Base-by-base conservation (phyloP, 2,888 invertebrate genomes). In the Orthosia gothica region DNA sequence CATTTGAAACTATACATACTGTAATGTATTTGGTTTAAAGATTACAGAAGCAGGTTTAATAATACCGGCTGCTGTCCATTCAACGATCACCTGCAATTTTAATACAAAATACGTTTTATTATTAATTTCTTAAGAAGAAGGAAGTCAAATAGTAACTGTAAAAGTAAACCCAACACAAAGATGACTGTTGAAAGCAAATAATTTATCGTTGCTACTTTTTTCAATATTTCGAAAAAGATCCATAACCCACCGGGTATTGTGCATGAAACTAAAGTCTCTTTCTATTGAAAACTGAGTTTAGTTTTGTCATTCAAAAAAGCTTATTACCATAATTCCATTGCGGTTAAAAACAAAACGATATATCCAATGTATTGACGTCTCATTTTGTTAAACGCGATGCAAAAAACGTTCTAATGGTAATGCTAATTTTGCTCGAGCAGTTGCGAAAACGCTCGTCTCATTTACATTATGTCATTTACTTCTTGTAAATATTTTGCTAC, bases 391-490 rank as follows among this genome's bases (percentile, higher is more conserved):
- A 86, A 77, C 61, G 72, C 76, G 50, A 66, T 89, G 89, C 91
- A 92, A 95, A 95, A 95, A 93, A 93, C 91, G 88, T 87, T 84
- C 87, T 92, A 93, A 94, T 93, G 89, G 91, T 91, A 92, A 94
- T 94, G 93, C 93, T 93, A 96, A 95, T 95, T 91, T 89, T 81
- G 91, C 86, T 88, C 81, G 76, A 91, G 90, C 89, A 84, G 91
- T 93, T 93, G 91, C 92, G 92, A 93, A 94, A 94, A 93, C 91
- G 88, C 90, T 87, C 86, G 88, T 63, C 93, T 95, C 90, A 95
- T 96, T 95, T 93, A 91, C 95, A 96, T 96, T 91, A 91, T 94
- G 94, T 94, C 93, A 93, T 93, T 93, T 92, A 89, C 90, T 89
- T 91, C 91, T 93, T 92, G 92, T 92, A 90, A 93, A 89, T 90